These are phyloP conservation scores for Gobio occitaniae DNA, from an alignment of 2,797 vertebrate species.

Conservation along the genomic window DNA sequence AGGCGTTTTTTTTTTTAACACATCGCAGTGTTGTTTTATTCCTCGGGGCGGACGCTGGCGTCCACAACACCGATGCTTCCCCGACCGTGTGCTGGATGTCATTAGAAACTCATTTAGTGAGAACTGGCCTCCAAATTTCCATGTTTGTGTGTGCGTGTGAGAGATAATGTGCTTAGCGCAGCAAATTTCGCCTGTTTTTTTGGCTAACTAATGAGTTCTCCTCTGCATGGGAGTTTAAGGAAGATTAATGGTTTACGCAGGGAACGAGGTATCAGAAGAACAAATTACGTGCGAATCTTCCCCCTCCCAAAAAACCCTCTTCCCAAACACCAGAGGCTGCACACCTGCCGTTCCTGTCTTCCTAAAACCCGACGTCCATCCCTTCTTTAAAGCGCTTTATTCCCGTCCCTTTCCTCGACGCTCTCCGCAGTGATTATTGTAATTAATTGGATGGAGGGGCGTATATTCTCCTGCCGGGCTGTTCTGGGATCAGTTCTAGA, in stretches of 20 bases:
- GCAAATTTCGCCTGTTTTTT: constrained; percentile 57
- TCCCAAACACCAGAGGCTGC: constrained; percentile 46
- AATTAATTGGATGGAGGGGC: constrained; percentile 59
- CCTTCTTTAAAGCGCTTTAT: constrained; percentile 34
- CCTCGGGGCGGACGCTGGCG: constrained; percentile 8
- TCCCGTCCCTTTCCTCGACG: constrained; percentile 7
- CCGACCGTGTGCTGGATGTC: constrained; percentile 44
- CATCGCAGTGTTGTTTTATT: constrained; percentile 23
- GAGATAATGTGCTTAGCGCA: constrained; percentile 58
- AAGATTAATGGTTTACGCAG: constrained; percentile 60
- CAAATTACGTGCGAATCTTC: constrained; percentile 49
- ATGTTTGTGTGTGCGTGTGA: constrained; percentile 23
- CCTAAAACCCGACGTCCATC: constrained; percentile 25
- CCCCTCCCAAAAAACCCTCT: constrained; percentile 36
- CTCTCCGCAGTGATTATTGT: constrained; percentile 54
- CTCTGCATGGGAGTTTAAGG: constrained; percentile 54
- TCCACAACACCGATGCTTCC: constrained; percentile 28
- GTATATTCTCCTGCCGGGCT: constrained; percentile 28
- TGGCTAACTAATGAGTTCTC: constrained; percentile 59
- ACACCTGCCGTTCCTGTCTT: constrained; percentile 54
- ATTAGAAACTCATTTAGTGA: constrained; percentile 62
- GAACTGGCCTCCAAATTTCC: constrained; percentile 47
- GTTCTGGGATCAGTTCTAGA: constrained; percentile 27
- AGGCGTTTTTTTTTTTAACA: constrained; percentile 55
- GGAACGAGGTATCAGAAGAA: constrained; percentile 54